Conservation (phyloP, 2,113 vertebrate genomes). For the Dascyllus trimaculatus region DNA sequence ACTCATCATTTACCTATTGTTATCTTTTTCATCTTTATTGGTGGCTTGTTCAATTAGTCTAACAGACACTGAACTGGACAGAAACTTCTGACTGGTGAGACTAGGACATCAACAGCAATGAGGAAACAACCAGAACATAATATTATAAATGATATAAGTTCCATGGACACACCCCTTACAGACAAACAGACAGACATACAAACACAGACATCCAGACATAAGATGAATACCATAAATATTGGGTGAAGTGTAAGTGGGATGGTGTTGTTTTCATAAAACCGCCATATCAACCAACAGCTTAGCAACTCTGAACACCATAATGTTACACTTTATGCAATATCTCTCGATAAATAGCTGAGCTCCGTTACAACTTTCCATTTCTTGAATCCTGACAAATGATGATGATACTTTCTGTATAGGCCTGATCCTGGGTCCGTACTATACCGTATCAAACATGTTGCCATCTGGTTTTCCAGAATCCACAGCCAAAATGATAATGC, state of each 20-base stretch:
- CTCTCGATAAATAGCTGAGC: slow-evolving; percentile 44
- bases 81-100: slow-evolving; percentile 37
- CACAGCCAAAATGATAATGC: slow-evolving; percentile 33
- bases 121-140: slow-evolving; percentile 41
- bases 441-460: not conserved
- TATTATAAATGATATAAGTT: slow-evolving; percentile 35
- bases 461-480: slow-evolving; percentile 14
- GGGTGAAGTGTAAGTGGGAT: slow-evolving; percentile 36
- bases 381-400: slow-evolving; percentile 39
- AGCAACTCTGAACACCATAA: slow-evolving; percentile 47
- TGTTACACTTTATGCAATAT: slow-evolving; percentile 35
- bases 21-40: slow-evolving; percentile 21
- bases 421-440: slow-evolving; percentile 32
- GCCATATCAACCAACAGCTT: slow-evolving; percentile 28
- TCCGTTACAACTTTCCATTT: slow-evolving; percentile 49
- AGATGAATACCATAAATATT: slow-evolving; percentile 38
- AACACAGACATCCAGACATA: slow-evolving; percentile 16
- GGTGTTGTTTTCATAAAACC: slow-evolving; percentile 27
- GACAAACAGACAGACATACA: slow-evolving; percentile 20
- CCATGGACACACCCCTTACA: slow-evolving; percentile 33
- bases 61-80: slow-evolving; percentile 56
- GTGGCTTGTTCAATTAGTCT: slow-evolving; percentile 40
- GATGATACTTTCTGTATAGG: slow-evolving; percentile 17
- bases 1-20: slow-evolving; percentile 10
- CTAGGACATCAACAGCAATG: slow-evolving; percentile 51